Conservation (phyloP, 2,888 invertebrate species). For the Acleris holmiana region DNA sequence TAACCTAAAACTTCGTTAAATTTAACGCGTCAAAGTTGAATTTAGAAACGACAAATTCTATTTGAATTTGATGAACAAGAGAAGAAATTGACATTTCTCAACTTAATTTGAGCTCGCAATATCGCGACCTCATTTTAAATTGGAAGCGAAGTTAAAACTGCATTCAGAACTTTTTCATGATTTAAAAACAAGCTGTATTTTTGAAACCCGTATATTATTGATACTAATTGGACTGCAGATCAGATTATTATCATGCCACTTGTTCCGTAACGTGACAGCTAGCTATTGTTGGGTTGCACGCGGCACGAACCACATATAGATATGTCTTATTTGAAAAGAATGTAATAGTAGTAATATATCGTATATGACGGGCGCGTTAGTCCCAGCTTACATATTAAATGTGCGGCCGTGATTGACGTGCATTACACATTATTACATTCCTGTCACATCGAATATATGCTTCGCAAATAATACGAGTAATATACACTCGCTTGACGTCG, state of each 20-base stretch:
- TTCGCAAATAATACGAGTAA: conserved; percentile 73
- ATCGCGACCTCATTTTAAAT: too few relatives aligned
- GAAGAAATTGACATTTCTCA: background rate
- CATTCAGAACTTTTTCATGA: background rate
- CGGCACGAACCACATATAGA: background rate
- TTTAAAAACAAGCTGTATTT: background rate
- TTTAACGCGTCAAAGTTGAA: background rate
- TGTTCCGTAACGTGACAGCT: conserved; percentile 2
- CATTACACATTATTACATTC: conserved; percentile 73
- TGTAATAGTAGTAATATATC: conserved; percentile 28
- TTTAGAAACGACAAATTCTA: background rate
- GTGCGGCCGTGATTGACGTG: conserved; percentile 65
- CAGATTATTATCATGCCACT: background rate
- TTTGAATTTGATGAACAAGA: background rate
- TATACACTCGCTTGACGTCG: conserved; percentile 68
- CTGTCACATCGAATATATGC: conserved; percentile 67
- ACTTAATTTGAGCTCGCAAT: too few relatives aligned
- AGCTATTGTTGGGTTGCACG: background rate
- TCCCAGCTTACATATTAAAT: conserved; percentile 63
- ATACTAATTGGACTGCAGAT: background rate
- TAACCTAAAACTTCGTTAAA: background rate
- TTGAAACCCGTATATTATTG: background rate
- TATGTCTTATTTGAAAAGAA: conserved; percentile 11
- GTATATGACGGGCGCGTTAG: conserved; percentile 44
- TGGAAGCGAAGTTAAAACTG: background rate